Base-by-base conservation (phyloP, 1,140 invertebrate species). In the Nebria ingens region DNA sequence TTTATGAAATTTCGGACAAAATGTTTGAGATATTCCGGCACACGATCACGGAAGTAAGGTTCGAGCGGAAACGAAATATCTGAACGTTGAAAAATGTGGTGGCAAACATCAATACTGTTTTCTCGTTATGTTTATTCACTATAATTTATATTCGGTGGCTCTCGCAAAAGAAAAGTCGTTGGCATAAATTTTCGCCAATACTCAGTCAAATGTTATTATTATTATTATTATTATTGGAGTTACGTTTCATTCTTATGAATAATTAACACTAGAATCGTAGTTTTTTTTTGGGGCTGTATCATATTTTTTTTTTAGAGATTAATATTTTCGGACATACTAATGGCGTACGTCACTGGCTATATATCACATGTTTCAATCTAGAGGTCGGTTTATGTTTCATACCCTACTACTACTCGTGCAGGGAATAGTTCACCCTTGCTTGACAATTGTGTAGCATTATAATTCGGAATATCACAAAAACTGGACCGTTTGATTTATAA, bases 241-340 rank as follows among this genome's bases (percentile, higher is more conserved):
- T n/a, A n/a, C n/a, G n/a, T n/a, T n/a, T n/a, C n/a, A n/a, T n/a
- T n/a, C n/a, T n/a, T n/a, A n/a, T n/a, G n/a, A n/a, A n/a, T n/a
- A n/a, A n/a, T n/a, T n/a, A n/a, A n/a, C n/a, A n/a, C n/a, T n/a
- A n/a, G n/a, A n/a, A n/a, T n/a, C n/a, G n/a, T n/a, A n/a, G n/a
- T n/a, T n/a, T n/a, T n/a, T n/a, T 9, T 6, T 9, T 17, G 40
- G 6, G 40, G 40, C 40, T 9, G 9, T 45, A 12, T 45, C 17
- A 45, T 45, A 9, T 12, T 45, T 66, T 68, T 67, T 67, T 70
- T 64, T 60, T 57, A 64, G 68, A 70, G 68, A 70, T 70, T 70
- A 70, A 70, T 70, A 70, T 70, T 70, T 70, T 69, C 56, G 66
- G 68, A 70, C 68, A 69, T 67, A 68, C 68, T 70, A 70, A 70